Evolutionary conservation across 2,113 vertebrate genomes (phyloP), one percentile per base, ranked within the genome.

Genomic region (Hyla sarda): DNA sequence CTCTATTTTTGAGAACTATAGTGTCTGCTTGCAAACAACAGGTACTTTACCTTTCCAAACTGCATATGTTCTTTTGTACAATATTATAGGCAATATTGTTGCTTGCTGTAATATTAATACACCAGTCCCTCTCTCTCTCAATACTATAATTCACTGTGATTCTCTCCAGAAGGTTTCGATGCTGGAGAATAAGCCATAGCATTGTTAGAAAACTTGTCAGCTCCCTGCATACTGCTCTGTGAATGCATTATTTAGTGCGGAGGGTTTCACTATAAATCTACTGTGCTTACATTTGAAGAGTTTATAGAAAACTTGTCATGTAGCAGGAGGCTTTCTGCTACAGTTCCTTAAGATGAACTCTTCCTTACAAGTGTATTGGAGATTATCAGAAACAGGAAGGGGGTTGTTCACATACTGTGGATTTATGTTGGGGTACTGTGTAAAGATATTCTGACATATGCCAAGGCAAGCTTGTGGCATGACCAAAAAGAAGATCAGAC

Each of bases 121-220:
- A 28, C 7, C 34, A 19, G 25, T 1, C 67, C 65, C 16, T 3
- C 23, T 4, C 48, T 9, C 52, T 21, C 30, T 21, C 19, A 13
- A 17, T 54, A 6, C 28, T 52, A 5, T 82, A 71, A 72, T 71
- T 71, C 81, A 34, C 32, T 14, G 7, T 83, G 69, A 83, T 37
- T 41, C 19, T 74, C 13, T 25, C 67, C 82, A 83, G 82, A 54
- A 56, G 23, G 50, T 73, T 28, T 60, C 69, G 41, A 52, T 45
- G 52, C 73, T 82, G 32, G 32, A 74, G 82, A 73, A 3, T 37
- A 23, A 73, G 19, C 37, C 79, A 67, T 48, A 41, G 23, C 37
- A 37, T 34, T 72, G 67, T 56, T 67, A 83, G 67, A 41, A 83
- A 73, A 83, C 76, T 79, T 72, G 81, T 82, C 47, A 83, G 48